These are phyloP conservation scores for Manis crassicaudata DNA, from an alignment of 2,797 vertebrate species.

Conservation along the genomic window DNA sequence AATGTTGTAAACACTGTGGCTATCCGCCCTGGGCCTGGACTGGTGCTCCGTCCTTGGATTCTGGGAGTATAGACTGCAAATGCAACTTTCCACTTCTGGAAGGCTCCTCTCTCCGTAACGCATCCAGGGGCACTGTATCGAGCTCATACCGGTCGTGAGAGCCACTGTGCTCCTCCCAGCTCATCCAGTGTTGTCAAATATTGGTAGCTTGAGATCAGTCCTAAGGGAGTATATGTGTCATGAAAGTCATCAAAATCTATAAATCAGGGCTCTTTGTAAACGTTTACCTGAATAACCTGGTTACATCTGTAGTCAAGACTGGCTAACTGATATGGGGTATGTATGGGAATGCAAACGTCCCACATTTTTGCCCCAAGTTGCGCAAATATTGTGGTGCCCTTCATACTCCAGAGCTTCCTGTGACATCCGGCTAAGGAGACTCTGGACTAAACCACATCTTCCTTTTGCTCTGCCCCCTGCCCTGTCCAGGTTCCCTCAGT, in stretches of 20 bases:
- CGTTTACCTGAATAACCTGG: neutral
- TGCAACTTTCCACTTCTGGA: neutral
- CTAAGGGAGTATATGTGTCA: accelerated
- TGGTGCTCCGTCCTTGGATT: neutral
- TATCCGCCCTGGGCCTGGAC: neutral
- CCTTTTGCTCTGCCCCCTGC: neutral
- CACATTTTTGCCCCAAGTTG: neutral
- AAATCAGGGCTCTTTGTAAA: neutral
- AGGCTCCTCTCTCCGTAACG: neutral
- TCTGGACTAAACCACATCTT: neutral
- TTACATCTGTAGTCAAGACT: neutral
- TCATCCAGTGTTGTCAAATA: accelerated
- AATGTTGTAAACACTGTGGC: no score
- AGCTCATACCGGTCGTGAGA: neutral
- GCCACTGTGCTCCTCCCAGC: neutral
- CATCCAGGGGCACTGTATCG: neutral
- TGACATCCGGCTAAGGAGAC: neutral
- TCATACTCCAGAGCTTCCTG: neutral
- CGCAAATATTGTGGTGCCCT: accelerated
- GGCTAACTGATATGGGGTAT: accelerated
- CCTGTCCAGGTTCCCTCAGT: neutral
- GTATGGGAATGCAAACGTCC: neutral
- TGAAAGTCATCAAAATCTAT: neutral
- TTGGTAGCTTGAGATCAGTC: neutral
- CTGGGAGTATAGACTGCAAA: neutral